Conservation (phyloP, 2,888 invertebrate species). For the Dolichomitus sp. region DNA sequence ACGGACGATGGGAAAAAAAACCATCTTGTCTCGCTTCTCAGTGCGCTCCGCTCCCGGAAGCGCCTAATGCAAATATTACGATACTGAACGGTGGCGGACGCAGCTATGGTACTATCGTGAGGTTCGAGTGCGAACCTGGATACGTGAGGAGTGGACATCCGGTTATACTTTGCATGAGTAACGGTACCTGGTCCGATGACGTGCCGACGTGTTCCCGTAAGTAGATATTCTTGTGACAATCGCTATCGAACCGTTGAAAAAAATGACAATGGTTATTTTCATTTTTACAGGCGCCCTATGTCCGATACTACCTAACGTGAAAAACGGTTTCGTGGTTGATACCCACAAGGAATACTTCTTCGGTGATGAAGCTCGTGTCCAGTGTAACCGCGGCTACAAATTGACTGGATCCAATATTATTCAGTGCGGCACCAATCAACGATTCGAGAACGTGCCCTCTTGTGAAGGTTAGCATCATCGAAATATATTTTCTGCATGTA, state of each 20-base stretch:
- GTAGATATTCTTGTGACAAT: conserved; percentile 72
- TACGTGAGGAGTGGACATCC: conserved; percentile 96
- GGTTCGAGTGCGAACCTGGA: conserved; percentile 97
- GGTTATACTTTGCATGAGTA: conserved; percentile 97
- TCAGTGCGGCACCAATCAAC: conserved; percentile 94
- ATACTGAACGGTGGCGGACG: conserved; percentile 96
- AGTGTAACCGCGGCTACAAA: conserved; percentile 96
- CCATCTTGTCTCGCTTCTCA: conserved; percentile 97
- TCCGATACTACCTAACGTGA: conserved; percentile 92
- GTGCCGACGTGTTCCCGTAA: conserved; percentile 95
- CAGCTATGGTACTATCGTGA: conserved; percentile 97
- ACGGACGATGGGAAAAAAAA: conserved; percentile 97
- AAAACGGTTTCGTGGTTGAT: conserved; percentile 96
- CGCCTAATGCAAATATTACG: conserved; percentile 95
- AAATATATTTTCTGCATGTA: neutral
- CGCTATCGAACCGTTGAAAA: neutral
- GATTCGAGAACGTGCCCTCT: conserved; percentile 94
- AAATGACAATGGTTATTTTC: neutral
- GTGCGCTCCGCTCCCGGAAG: conserved; percentile 95
- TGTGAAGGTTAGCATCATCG: conserved; percentile 89
- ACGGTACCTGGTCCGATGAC: conserved; percentile 97
- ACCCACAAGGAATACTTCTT: conserved; percentile 92
- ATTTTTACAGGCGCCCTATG: conserved; percentile 88
- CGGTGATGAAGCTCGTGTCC: conserved; percentile 96
- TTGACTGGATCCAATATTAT: conserved; percentile 94